These are phyloP conservation scores for Chironomus striatipennis DNA, from an alignment of 1,140 invertebrate genomes.

Conservation along the genomic window DNA sequence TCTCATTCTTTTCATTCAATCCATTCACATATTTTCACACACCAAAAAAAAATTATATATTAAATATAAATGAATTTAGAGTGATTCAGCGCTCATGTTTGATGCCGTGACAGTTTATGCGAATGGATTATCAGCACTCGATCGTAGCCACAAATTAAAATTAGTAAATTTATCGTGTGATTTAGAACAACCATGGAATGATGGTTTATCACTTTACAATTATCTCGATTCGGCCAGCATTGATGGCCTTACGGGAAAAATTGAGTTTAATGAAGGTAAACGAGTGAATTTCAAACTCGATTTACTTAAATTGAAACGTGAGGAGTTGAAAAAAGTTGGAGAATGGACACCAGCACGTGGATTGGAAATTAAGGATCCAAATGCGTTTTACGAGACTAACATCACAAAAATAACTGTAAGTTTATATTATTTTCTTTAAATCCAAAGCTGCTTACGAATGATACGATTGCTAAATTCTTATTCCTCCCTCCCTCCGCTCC, in stretches of 20 bases:
- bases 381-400: constrained; percentile 75
- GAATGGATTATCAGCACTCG: constrained; percentile 63
- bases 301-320: constrained; percentile 70
- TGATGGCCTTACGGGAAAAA: constrained; percentile 76
- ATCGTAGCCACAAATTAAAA: constrained; percentile 54
- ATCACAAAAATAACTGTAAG: constrained; percentile 76
- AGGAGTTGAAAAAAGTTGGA: constrained; percentile 68
- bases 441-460: too few species aligned
- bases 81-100: constrained; percentile 83
- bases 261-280: constrained; percentile 77
- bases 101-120: constrained; percentile 86
- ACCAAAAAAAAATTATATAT: constrained; percentile 35
- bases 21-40: not conserved
- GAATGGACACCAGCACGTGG: constrained; percentile 66
- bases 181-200: constrained; percentile 69
- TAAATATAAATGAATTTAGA: too few species aligned
- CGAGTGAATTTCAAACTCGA: constrained; percentile 78
- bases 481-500: too few species aligned
- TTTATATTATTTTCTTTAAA: not conserved
- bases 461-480: too few species aligned
- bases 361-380: constrained; percentile 73
- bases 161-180: constrained; percentile 76
- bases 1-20: too few species aligned
- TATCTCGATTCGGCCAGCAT: constrained; percentile 80
- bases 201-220: constrained; percentile 80